These are phyloP conservation scores for Anguilla obscura DNA, from an alignment of 2,797 vertebrate species.

Conservation along the genomic window DNA sequence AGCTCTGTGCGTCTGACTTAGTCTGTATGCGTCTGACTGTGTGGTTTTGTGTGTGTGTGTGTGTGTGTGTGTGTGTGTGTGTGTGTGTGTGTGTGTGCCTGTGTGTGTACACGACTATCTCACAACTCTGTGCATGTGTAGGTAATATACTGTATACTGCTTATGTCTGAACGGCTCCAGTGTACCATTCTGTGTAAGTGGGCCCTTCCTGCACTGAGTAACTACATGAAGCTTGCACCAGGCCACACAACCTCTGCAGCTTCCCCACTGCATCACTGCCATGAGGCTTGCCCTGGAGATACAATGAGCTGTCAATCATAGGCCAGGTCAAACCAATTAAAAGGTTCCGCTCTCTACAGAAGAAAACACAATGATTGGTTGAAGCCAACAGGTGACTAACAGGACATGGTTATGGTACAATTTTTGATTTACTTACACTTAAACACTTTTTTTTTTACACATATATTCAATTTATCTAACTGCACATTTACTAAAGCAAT, in stretches of 20 bases:
- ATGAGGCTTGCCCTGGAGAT: not conserved
- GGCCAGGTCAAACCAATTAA: no score
- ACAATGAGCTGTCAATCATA: not conserved
- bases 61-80: not conserved
- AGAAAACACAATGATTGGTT: no score
- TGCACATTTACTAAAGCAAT: no score
- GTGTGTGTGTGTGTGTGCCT: not conserved
- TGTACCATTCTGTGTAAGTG: slow-evolving; percentile 17
- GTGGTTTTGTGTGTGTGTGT: not conserved
- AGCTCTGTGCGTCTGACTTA: not conserved
- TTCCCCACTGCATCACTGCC: not conserved
- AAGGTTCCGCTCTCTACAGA: no score
- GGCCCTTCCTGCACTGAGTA: not conserved
- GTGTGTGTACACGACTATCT: not conserved
- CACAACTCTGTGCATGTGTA: not conserved
- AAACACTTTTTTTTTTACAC: no score
- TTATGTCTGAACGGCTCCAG: not conserved
- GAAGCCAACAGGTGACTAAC: no score
- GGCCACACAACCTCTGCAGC: not conserved
- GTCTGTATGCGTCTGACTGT: not conserved
- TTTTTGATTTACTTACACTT: no score
- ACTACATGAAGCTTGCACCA: not conserved
- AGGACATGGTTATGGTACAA: no score
- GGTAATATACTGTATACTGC: not conserved
- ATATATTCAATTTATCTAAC: no score